Percentiles rank a stretch among this genome's conserved stretches.
phyloP scores from a whole-genome alignment of 2,888 invertebrate species.

The Pimpla rufipes region DNA sequence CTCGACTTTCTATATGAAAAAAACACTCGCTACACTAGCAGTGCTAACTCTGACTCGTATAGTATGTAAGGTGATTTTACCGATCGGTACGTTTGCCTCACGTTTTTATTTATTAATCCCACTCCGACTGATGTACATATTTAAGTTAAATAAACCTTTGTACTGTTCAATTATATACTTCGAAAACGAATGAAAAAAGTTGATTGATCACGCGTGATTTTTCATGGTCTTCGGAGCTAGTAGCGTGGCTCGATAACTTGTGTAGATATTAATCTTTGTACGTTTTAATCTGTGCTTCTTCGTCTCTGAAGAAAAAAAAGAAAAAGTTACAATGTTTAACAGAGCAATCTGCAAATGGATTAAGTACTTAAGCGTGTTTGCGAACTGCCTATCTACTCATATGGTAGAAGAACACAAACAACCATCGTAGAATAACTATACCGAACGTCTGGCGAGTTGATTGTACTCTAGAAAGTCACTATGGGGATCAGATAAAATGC shows the following conservation, averaged over 20 bases:
- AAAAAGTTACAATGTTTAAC: neutral
- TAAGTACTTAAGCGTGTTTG: slow-evolving; percentile 36
- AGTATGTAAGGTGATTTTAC: no score
- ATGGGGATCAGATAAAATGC: slow-evolving; percentile 44
- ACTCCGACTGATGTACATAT: slow-evolving; percentile 56
- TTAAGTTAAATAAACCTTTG: slow-evolving; percentile 46
- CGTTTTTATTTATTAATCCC: slow-evolving; percentile 27
- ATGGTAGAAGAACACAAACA: neutral
- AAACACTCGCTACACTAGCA: no score
- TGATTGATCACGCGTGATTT: slow-evolving; percentile 15
- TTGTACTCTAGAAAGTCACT: slow-evolving; percentile 52
- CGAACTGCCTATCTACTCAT: slow-evolving; percentile 29
- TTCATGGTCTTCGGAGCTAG: slow-evolving; percentile 29
- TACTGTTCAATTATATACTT: slow-evolving; percentile 40
- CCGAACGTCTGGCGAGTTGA: slow-evolving; percentile 29
- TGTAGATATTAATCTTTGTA: slow-evolving; percentile 12
- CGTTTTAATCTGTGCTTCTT: slow-evolving; percentile 25
- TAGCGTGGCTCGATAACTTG: neutral
- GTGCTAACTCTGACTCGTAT: no score
- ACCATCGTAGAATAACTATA: slow-evolving; percentile 27
- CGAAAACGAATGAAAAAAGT: no score
- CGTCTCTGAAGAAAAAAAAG: slow-evolving; percentile 19
- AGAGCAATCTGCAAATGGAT: slow-evolving; percentile 14
- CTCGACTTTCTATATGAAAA: neutral
- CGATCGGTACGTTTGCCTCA: slow-evolving; percentile 3